Evolutionary conservation across 2,797 vertebrate genomes (phyloP).

Genomic region (Microctenopoma steveboyesi): DNA sequence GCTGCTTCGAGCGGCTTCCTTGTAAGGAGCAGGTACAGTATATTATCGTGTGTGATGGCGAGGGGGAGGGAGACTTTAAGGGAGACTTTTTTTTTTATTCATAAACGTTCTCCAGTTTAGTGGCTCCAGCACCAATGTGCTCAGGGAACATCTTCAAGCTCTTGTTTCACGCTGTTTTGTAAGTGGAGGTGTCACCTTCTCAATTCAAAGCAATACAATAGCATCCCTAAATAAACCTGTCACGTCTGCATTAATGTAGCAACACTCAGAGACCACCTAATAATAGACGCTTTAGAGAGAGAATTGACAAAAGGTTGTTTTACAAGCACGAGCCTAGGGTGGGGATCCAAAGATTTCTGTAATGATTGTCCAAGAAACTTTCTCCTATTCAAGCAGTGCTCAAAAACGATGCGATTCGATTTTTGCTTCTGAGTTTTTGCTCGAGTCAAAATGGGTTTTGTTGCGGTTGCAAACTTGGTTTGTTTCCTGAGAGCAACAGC

Average conservation of each 20-base stretch:
- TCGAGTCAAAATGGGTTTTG: constrained; percentile 49
- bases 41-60: neutral
- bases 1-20: constrained; percentile 14
- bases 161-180: constrained; percentile 1
- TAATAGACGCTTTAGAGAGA: constrained; percentile 5
- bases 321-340: neutral
- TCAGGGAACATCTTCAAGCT: constrained; percentile 12
- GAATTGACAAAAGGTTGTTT: neutral
- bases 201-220: constrained; percentile 13
- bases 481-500: constrained; percentile 45
- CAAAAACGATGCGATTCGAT: neutral
- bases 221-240: constrained; percentile 16
- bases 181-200: constrained; percentile 12
- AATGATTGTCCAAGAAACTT: neutral
- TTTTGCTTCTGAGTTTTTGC: constrained; percentile 25
- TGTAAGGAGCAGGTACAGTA: constrained; percentile 6
- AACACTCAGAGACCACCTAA: neutral
- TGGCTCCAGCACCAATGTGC: neutral
- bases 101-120: constrained; percentile 12
- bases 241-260: neutral
- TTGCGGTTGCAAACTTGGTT: constrained; percentile 52
- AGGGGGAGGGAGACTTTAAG: neutral
- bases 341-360: neutral
- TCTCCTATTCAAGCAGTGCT: constrained; percentile 1
- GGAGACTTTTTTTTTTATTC: neutral